Conservation (phyloP, 2,113 vertebrate species). For the Gorsachius goisagi region DNA sequence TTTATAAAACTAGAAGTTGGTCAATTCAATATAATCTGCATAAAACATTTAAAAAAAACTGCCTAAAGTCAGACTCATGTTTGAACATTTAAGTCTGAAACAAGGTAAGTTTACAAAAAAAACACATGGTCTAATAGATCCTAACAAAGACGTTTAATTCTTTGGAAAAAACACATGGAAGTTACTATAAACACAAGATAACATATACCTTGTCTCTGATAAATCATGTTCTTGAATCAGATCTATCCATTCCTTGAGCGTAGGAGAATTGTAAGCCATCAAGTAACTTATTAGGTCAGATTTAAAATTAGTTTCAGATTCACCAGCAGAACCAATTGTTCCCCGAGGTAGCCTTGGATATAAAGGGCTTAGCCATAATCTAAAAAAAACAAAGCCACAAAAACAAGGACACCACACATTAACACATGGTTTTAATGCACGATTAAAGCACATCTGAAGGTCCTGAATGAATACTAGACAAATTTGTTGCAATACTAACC, state of each 20-base stretch:
- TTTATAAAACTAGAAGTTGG: background rate
- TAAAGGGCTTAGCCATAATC: constrained; percentile 95
- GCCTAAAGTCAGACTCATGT: background rate
- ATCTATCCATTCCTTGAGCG: constrained; percentile 87
- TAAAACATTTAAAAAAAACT: background rate
- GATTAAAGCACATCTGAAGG: background rate
- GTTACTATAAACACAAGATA: background rate
- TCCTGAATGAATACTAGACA: background rate
- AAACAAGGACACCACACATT: background rate
- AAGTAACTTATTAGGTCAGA: constrained; percentile 90
- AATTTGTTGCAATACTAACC: background rate
- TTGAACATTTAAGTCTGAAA: background rate
- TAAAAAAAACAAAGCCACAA: constrained; percentile 43
- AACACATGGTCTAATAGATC: background rate
- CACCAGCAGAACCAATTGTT: constrained; percentile 75
- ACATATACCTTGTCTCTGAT: constrained; percentile 87
- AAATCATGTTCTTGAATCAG: constrained; percentile 88
- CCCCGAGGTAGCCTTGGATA: constrained; percentile 83
- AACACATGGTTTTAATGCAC: background rate
- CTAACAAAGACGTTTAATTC: background rate
- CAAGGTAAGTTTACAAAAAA: background rate
- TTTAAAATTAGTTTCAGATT: constrained; percentile 91
- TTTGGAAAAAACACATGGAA: background rate
- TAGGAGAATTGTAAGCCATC: constrained; percentile 79
- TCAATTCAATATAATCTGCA: background rate